phyloP scores from a whole-genome alignment of 2,888 invertebrate genomes.

The Sphinx pinastri region DNA sequence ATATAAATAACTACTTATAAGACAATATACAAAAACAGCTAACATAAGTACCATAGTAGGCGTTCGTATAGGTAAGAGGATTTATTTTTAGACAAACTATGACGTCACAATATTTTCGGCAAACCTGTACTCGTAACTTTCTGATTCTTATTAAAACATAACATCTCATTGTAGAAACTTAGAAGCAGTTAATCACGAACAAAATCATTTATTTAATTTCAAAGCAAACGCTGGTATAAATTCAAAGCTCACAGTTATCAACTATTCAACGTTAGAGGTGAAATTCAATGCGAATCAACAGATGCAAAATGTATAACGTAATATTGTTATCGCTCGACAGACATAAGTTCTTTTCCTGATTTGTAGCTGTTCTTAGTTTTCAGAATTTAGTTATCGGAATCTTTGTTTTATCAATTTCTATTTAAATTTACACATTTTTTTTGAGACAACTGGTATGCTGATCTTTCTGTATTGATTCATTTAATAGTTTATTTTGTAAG shows the following conservation, averaged over 20 bases:
- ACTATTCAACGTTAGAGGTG: constrained; percentile 12
- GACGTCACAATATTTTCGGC: too few relatives aligned
- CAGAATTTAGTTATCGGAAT: background rate
- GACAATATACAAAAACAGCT: too few relatives aligned
- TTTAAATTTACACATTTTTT: background rate
- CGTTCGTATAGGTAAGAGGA: too few relatives aligned
- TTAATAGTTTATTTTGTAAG: too few relatives aligned
- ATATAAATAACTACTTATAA: too few relatives aligned
- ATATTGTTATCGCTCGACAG: background rate
- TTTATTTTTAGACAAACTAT: too few relatives aligned
- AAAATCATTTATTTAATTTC: background rate
- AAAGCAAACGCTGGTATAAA: background rate
- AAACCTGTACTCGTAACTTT: too few relatives aligned
- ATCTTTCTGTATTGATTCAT: too few relatives aligned
- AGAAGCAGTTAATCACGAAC: too few relatives aligned
- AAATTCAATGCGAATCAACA: constrained; percentile 18
- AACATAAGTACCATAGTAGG: too few relatives aligned
- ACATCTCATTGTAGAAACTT: too few relatives aligned
- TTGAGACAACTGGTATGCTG: background rate
- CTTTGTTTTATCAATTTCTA: background rate
- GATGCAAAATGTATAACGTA: constrained; percentile 7
- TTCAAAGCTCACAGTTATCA: background rate
- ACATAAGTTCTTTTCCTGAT: background rate
- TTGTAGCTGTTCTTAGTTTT: constrained; percentile 4
- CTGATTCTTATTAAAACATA: too few relatives aligned